phyloP scores from a whole-genome alignment of 2,113 vertebrate species.

The Murina feae region DNA sequence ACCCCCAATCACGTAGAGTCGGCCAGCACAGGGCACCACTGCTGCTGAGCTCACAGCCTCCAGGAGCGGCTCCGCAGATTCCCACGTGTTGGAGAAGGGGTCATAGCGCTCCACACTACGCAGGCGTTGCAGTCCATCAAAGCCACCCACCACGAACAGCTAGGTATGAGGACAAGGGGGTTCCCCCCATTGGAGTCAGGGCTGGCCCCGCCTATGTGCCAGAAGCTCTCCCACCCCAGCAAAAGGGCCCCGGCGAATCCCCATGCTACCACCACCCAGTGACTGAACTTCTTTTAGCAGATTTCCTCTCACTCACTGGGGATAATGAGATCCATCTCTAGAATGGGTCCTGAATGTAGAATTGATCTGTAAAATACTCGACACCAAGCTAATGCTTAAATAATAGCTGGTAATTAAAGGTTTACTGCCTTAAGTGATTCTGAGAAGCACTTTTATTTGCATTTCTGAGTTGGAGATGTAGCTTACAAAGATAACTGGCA shows the following conservation, averaged over 20 bases:
- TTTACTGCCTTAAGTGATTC: neutral
- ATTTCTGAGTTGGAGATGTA: neutral
- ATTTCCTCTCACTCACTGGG: neutral
- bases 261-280: neutral
- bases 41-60: conserved; percentile 82
- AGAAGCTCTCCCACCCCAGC: neutral
- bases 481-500: neutral
- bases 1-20: conserved; percentile 83
- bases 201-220: accelerated
- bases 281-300: neutral
- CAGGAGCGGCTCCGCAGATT: conserved; percentile 59
- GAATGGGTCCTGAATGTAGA: neutral
- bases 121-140: conserved; percentile 80
- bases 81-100: conserved; percentile 83
- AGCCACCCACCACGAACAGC: conserved; percentile 83
- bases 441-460: neutral
- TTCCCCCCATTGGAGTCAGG: neutral
- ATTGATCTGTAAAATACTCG: neutral
- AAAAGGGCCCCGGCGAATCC: neutral
- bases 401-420: neutral
- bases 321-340: neutral
- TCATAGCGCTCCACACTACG: conserved; percentile 82
- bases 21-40: conserved; percentile 74
- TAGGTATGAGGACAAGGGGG: conserved; percentile 36
- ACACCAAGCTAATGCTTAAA: neutral